Evolutionary conservation across 2,113 vertebrate species (phyloP).

Genomic region (Prionailurus bengalensis): DNA sequence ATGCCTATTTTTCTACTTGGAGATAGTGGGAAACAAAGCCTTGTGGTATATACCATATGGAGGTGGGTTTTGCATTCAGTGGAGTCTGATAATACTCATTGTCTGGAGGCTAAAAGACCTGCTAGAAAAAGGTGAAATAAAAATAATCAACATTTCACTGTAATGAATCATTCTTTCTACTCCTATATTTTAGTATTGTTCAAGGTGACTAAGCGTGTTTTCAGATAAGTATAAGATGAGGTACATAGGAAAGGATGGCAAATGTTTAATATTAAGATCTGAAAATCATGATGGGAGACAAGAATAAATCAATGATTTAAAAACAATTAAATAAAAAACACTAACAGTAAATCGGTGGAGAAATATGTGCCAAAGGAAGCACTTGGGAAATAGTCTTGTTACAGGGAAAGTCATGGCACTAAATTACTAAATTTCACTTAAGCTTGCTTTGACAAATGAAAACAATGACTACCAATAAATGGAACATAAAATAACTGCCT

Average conservation of each 20-base stretch:
- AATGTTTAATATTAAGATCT: not conserved
- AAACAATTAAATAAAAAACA: not conserved
- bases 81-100: not conserved
- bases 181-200: not conserved
- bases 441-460: constrained; percentile 7
- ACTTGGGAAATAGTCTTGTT: not conserved
- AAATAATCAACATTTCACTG: not conserved
- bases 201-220: not conserved
- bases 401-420: not conserved
- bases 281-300: not conserved
- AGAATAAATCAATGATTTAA: not conserved
- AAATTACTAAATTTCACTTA: not conserved
- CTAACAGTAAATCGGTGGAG: not conserved
- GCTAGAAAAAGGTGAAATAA: not conserved
- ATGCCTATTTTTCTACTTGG: not conserved
- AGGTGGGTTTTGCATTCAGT: not conserved
- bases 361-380: not conserved
- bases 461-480: not conserved
- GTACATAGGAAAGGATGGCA: not conserved
- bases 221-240: constrained; percentile 1
- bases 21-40: not conserved
- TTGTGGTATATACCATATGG: not conserved
- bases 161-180: not conserved
- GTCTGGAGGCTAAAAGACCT: not conserved
- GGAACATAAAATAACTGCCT: not conserved